Percentiles rank a stretch among this genome's conserved stretches.
phyloP scores from a whole-genome alignment of 2,113 vertebrate species.

The Hypanus sabinus region DNA sequence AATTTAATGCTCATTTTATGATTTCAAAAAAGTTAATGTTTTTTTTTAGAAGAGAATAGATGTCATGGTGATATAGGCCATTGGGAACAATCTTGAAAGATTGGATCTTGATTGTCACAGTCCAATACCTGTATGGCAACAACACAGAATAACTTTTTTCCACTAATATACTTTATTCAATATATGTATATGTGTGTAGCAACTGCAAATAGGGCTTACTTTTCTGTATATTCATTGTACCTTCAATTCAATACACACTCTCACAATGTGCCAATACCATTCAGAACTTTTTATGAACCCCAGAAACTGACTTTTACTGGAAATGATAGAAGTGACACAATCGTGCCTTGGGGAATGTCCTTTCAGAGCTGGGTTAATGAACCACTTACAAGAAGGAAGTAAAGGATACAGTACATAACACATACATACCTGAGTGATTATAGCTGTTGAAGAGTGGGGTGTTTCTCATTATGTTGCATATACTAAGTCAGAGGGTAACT shows the following conservation, averaged over 20 bases:
- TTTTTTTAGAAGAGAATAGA: neutral
- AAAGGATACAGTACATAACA: too few relatives aligned
- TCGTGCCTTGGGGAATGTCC: neutral
- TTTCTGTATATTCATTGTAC: too few relatives aligned
- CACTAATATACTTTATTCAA: too few relatives aligned
- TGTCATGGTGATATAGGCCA: neutral
- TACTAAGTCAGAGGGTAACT: too few relatives aligned
- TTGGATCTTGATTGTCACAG: neutral
- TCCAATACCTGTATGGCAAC: neutral
- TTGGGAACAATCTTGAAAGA: neutral
- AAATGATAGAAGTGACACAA: neutral
- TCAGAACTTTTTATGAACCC: neutral
- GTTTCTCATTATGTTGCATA: too few relatives aligned
- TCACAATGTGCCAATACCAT: too few relatives aligned
- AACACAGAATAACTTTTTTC: neutral
- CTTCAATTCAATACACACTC: too few relatives aligned
- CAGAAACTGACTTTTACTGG: neutral
- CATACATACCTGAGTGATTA: too few relatives aligned
- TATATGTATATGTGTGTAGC: neutral
- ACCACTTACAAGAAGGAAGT: too few relatives aligned
- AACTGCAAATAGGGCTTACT: too few relatives aligned
- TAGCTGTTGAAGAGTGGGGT: too few relatives aligned
- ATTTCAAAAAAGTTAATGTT: neutral
- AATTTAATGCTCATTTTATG: neutral
- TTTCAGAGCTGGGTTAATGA: too few relatives aligned